Evolutionary conservation across 2,113 vertebrate genomes (phyloP), one percentile per base, ranked within the genome.

Genomic region (Microcebus ravelobensis): DNA sequence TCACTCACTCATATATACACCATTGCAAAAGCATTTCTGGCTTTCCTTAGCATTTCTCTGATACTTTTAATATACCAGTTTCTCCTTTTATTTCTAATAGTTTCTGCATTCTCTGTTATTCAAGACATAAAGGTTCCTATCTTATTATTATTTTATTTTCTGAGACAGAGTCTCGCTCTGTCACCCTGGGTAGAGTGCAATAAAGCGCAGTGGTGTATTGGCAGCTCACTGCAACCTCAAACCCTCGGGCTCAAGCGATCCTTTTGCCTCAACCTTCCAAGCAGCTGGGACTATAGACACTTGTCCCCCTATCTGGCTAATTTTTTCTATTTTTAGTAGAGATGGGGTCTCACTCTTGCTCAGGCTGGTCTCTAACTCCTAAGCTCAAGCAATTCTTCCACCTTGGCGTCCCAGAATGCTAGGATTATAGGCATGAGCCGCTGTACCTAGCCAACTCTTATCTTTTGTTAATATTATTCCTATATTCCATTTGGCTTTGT

Each of bases 391-490:
- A 68, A 20, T n/a, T 17, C 20, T 8, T 17, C 20, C 34, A 8
- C 67, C 67, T n/a, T 20, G 67, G 17, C 17, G 34, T 68, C 34
- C 34, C 34, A 68, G 18, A 68, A 34, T 68, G 67, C 67, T 68
- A n/a, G 67, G 67, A 68, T 36, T 68, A 68, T 8, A 68, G 67
- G 17, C 8, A 4, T 68, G 67, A 68, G 68, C n/a, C 68, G 12
- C 45, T 50, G 50, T 50, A 50, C 50, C n/a, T 9, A 4, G n/a
- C n/a, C 9, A 4, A 68, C 18, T 57, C 76, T 48, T 68, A 10
- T 85, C n/a, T 85, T 65, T 92, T 42, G 65, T 74, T 45, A 74
- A 52, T 57, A 91, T 34, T 77, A 95, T 89, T 92, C 18, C 68
- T 42, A 14, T 70, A 77, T 92, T 83, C 50, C n/a, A 45, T 83